Evolutionary conservation across 2,888 invertebrate genomes (phyloP), one percentile per base, ranked within the genome.

Genomic region (Drosophila differens): DNA sequence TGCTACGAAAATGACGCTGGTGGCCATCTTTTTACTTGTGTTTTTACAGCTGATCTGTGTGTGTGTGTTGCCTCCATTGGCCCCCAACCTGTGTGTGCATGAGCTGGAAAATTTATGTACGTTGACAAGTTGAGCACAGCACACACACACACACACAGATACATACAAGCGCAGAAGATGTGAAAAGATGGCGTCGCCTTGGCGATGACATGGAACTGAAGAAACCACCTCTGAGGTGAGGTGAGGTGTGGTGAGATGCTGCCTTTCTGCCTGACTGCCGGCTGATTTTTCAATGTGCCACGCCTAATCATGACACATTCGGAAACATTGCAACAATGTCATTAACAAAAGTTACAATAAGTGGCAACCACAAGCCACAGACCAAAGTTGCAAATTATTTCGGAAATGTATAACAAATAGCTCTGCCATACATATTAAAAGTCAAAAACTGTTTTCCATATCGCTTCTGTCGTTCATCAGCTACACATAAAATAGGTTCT

Each of bases 71-170:
- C 14, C 5, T 10, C 1, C 7, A 12, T 33, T 35, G 22, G 14
- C 14, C 49, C 37, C 41, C 52, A 37, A 55, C 37, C 66, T 72
- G 63, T 61, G 53, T 65, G 54, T 75, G 61, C 62, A 65, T 70
- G 70, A 41, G 57, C 47, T 70, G 65, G 63, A 68, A 82, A 81
- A 78, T 80, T 68, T 76, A 84, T 85, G 71, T 63, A 53, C 71
- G 82, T 76, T 87, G 87, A 82, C 78, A 84, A 83, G 72, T 59
- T 66, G 59, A 72, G 66, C 49, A 47, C 55, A 39, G 14, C 49
- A 52, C 57, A 52, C 39, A 61, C 22, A 54, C 53, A 54, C 33
- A 54, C 28, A 67, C 51, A 19, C 30, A 59, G 19, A 53, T 30
- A 30, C 25, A 49, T 1, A 25, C 25, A 44, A 10, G 25, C 33